Evolutionary conservation across 1,140 invertebrate species (phyloP).

Genomic region (Phthorimaea operculella): DNA sequence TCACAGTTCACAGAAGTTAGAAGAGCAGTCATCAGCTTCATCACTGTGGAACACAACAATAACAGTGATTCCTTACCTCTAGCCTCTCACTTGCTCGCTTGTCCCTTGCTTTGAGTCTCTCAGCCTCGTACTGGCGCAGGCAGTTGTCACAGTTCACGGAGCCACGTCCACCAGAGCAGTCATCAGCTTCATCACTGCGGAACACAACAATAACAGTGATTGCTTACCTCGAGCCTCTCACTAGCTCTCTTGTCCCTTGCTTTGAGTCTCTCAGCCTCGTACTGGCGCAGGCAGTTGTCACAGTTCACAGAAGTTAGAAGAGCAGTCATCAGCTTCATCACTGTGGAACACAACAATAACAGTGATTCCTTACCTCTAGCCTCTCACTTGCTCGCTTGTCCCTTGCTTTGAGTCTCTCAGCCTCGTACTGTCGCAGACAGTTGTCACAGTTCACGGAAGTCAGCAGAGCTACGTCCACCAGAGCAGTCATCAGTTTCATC

Average conservation of each 20-base stretch:
- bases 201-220: no score
- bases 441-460: slow-evolving; percentile 97
- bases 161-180: slow-evolving; percentile 98
- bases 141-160: slow-evolving; percentile 97
- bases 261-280: slow-evolving; percentile 94
- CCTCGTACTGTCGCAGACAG: slow-evolving; percentile 97
- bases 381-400: slow-evolving; percentile 82
- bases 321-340: no score
- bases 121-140: slow-evolving; percentile 96
- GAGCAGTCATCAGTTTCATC: slow-evolving; percentile 99
- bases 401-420: slow-evolving; percentile 89
- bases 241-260: slow-evolving; percentile 74
- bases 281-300: no score
- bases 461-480: slow-evolving; percentile 97
- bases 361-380: no score
- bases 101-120: slow-evolving; percentile 86
- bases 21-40: slow-evolving; percentile 99
- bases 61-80: no score
- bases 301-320: no score
- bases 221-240: slow-evolving; percentile 82
- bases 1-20: slow-evolving; percentile 96
- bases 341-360: no score
- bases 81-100: slow-evolving; percentile 84
- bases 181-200: slow-evolving; percentile 97
- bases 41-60: no score